Conservation (phyloP, 2,797 vertebrate genomes). For the Trachurus trachurus region DNA sequence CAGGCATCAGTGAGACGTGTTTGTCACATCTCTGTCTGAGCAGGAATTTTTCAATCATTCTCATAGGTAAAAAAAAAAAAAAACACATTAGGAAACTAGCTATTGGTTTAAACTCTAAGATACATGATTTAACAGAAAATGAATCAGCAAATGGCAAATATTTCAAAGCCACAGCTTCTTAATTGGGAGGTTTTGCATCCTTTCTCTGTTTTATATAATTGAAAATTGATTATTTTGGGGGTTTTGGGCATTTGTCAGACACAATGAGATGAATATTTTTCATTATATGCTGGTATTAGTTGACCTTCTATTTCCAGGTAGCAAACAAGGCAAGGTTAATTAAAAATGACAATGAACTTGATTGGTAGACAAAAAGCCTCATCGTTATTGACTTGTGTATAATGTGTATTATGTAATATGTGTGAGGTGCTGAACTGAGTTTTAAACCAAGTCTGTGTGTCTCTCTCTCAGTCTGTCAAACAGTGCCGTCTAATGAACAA, state of each 20-base stretch:
- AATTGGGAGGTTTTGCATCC: not conserved
- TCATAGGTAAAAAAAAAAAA: not conserved
- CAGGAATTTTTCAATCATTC: not conserved
- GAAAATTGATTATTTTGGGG: too few relatives aligned
- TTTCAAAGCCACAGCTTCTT: not conserved
- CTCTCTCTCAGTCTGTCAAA: constrained; percentile 87
- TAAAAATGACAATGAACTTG: not conserved
- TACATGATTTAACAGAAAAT: not conserved
- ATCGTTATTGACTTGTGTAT: not conserved
- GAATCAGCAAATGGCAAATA: not conserved
- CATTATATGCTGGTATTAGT: not conserved
- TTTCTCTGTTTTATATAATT: not conserved
- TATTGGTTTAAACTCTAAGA: not conserved
- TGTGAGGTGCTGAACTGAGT: too few relatives aligned
- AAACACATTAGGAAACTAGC: not conserved
- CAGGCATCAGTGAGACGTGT: not conserved
- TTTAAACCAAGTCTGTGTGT: not conserved
- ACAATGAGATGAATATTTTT: not conserved
- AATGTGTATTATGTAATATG: too few relatives aligned
- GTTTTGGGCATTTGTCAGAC: not conserved
- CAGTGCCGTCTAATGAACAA: constrained; percentile 95
- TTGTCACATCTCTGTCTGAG: not conserved
- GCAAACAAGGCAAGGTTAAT: not conserved
- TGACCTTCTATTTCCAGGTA: too few relatives aligned
- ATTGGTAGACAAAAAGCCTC: not conserved